Conservation (phyloP, 2,888 invertebrate genomes). For the Drosophila tripunctata region DNA sequence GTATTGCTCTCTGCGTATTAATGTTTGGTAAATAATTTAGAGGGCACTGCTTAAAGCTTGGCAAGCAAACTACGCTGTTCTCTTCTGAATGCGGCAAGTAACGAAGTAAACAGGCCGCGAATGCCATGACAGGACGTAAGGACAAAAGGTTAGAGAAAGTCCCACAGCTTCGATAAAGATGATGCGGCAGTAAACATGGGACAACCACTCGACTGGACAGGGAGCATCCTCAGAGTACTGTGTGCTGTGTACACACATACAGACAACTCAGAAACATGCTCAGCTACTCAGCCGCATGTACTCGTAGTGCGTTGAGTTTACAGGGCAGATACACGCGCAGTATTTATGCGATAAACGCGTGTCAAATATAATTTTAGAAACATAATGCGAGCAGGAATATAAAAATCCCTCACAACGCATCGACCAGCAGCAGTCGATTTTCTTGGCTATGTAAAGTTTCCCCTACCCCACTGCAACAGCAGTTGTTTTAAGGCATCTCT, state of each 20-base stretch:
- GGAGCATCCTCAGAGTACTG: neutral
- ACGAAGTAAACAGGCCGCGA: too few relatives aligned
- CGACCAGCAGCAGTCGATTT: neutral
- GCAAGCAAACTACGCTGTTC: slow-evolving; percentile 45
- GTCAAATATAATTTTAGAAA: slow-evolving; percentile 58
- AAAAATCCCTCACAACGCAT: slow-evolving; percentile 22
- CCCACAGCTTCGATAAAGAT: slow-evolving; percentile 36
- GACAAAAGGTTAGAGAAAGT: slow-evolving; percentile 23
- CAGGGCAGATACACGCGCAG: slow-evolving; percentile 41
- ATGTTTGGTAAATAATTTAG: slow-evolving; percentile 56
- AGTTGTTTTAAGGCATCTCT: slow-evolving; percentile 25
- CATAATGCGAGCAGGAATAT: slow-evolving; percentile 31
- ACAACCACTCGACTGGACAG: slow-evolving; percentile 42
- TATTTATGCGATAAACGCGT: slow-evolving; percentile 65
- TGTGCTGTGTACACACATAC: slow-evolving; percentile 20
- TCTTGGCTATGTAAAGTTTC: slow-evolving; percentile 19
- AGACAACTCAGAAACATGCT: neutral
- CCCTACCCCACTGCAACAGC: neutral
- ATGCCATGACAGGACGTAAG: slow-evolving; percentile 21
- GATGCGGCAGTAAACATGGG: slow-evolving; percentile 45
- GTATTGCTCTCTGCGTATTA: slow-evolving; percentile 14
- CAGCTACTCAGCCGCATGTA: neutral
- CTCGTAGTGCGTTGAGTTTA: slow-evolving; percentile 11
- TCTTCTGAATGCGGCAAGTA: slow-evolving; percentile 41
- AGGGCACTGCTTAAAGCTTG: slow-evolving; percentile 30